Evolutionary conservation across 2,797 vertebrate genomes (phyloP).

Genomic region (Gephyroberyx darwinii): DNA sequence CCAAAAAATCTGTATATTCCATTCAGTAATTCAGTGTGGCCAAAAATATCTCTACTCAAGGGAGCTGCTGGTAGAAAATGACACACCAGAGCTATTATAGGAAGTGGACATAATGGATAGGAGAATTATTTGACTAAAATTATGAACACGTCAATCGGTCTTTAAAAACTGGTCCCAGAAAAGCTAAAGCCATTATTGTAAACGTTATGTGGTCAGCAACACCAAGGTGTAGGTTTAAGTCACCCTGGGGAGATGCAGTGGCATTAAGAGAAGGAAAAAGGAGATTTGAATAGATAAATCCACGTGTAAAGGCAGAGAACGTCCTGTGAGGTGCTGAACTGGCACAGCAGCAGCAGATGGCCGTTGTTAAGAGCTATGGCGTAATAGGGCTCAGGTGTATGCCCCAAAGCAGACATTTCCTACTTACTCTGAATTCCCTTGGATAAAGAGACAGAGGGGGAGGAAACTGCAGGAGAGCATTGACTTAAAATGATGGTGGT

Average conservation of each 20-base stretch:
- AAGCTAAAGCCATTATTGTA: not conserved
- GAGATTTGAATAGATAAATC: conserved; percentile 57
- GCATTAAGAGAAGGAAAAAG: not conserved
- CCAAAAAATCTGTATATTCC: conserved; percentile 34
- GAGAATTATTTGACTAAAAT: conserved; percentile 8
- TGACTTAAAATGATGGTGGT: conserved; percentile 24
- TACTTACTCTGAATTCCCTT: conserved; percentile 46
- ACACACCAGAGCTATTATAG: not conserved
- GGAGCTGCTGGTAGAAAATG: conserved; percentile 42
- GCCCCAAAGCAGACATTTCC: conserved; percentile 64
- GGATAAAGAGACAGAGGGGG: conserved; percentile 45
- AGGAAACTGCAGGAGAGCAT: conserved; percentile 35
- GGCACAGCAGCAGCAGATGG: conserved; percentile 74
- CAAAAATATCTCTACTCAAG: conserved; percentile 53
- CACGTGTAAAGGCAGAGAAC: conserved; percentile 64
- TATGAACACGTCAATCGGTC: conserved; percentile 9
- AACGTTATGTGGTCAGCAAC: conserved; percentile 39
- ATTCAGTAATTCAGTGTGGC: conserved; percentile 27
- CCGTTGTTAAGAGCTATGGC: conserved; percentile 64
- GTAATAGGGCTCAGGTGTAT: conserved; percentile 79
- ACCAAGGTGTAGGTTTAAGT: conserved; percentile 17
- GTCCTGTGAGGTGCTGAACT: conserved; percentile 67
- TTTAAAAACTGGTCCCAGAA: not conserved
- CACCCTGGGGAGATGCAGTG: conserved; percentile 33
- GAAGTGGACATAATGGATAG: not conserved